Evolutionary conservation across 2,888 invertebrate species (phyloP).

Genomic region (Thalpophila matura): DNA sequence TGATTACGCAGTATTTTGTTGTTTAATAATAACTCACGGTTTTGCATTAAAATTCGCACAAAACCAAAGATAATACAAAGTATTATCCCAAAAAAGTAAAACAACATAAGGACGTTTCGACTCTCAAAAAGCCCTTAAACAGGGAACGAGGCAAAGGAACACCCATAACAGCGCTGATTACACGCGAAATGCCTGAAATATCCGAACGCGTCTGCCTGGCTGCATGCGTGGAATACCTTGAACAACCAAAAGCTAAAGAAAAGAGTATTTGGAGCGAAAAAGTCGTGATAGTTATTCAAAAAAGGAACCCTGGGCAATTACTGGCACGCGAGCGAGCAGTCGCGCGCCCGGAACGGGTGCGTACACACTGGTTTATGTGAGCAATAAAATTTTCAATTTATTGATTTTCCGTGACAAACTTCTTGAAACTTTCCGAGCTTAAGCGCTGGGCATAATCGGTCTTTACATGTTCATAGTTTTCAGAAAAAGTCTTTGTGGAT

Average conservation of each 20-base stretch:
- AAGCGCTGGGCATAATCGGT: conserved; percentile 3
- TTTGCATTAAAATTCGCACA: conserved; percentile 39
- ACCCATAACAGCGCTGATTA: conserved; percentile 63
- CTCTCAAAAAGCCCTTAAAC: conserved; percentile 61
- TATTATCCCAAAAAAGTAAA: conserved; percentile 29
- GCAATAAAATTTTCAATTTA: conserved; percentile 56
- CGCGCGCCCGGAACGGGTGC: conserved; percentile 82
- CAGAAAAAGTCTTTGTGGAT: no score
- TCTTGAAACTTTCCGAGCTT: neutral
- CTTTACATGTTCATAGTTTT: neutral
- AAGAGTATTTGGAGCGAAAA: conserved; percentile 88
- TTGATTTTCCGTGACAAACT: conserved; percentile 33
- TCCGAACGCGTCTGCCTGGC: conserved; percentile 81
- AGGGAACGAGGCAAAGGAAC: conserved; percentile 60
- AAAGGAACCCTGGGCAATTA: conserved; percentile 89
- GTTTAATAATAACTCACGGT: no score
- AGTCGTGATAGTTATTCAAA: conserved; percentile 90
- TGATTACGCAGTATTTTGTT: no score
- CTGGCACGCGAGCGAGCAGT: conserved; percentile 89
- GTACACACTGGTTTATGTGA: conserved; percentile 72
- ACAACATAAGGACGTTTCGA: conserved; percentile 51
- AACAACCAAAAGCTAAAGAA: conserved; percentile 77
- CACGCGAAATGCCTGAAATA: conserved; percentile 83
- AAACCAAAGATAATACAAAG: conserved; percentile 48
- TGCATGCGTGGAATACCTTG: conserved; percentile 87